phyloP scores from a whole-genome alignment of 1,140 invertebrate species.

The Eupeodes corollae region DNA sequence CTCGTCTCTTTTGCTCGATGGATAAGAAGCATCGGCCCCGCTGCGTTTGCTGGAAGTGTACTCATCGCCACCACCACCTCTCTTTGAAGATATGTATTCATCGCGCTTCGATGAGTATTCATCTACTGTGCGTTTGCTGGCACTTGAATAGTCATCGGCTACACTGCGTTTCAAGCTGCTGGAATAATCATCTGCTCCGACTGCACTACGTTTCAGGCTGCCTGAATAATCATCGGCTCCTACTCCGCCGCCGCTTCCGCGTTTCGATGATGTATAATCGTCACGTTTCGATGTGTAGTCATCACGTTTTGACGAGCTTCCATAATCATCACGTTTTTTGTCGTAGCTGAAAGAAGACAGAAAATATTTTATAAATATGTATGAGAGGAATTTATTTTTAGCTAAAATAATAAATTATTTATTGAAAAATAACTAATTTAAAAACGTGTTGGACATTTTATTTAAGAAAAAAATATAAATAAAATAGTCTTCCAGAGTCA shows the following conservation, averaged over 20 bases:
- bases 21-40: slow-evolving; percentile 19
- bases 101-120: slow-evolving; percentile 8
- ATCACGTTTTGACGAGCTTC: slow-evolving; percentile 16
- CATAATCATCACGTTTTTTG: slow-evolving; percentile 33
- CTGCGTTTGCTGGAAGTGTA: slow-evolving; percentile 22
- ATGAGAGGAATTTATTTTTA: background rate
- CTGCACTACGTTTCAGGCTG: background rate
- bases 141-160: slow-evolving; percentile 24
- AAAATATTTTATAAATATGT: background rate
- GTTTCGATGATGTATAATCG: background rate
- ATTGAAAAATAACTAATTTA: background rate
- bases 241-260: background rate
- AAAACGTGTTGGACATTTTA: no score
- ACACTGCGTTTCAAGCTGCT: slow-evolving; percentile 17
- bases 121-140: slow-evolving; percentile 23
- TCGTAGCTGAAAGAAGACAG: slow-evolving; percentile 18
- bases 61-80: slow-evolving; percentile 16
- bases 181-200: background rate
- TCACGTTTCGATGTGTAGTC: slow-evolving; percentile 1
- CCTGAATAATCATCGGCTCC: background rate
- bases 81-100: slow-evolving; percentile 22
- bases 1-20: slow-evolving; percentile 12
- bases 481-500: no score
- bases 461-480: no score
- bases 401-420: background rate